Evolutionary conservation across 2,113 vertebrate genomes (phyloP), one percentile per base, ranked within the genome.

Genomic region (Lynx canadensis): DNA sequence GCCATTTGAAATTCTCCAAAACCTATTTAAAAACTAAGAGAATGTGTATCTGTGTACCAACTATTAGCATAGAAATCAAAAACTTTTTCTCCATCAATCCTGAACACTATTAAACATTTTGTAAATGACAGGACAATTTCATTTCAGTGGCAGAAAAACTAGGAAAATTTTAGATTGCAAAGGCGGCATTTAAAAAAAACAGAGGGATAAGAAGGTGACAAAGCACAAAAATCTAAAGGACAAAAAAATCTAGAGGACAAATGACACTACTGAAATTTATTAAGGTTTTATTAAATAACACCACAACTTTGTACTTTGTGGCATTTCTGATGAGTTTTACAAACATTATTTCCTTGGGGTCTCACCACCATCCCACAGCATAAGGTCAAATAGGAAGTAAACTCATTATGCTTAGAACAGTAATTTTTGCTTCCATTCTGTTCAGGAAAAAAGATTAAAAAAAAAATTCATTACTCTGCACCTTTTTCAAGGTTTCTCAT

Each of bases 301-400:
- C 48, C 41, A 76, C 13, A 45, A 10, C 0, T 13, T 45, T 27
- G 76, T 4, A 55, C 21, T 73, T 45, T 80, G 45, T 80, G 33
- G 52, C 25, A 29, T 83, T 83, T 60, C 52, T 92, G 14, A 33
- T 23, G 33, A 52, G 19, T 52, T 92, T 74, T 80, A 41, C 33
- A 57, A 94, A 38, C 13, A 36, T 45, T 50, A 80, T 55, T 76
- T 71, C 31, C 50, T 78, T 29, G 78, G 52, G 71, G 31, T 76
- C 76, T 91, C 65, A 82, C 27, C 25, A 66, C 19, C 41, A 38
- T 50, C 55, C 50, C 48, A 63, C 29, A 73, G 82, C 4, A 80
- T 87, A 83, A 93, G 45, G 19, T 94, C 52, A 92, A 78, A 80
- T 23, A 80, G 15, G 48, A 96, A 93, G 55, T 33, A 60, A 92